These are phyloP conservation scores for Sitophilus oryzae DNA, from an alignment of 1,140 invertebrate genomes.

Conservation along the genomic window DNA sequence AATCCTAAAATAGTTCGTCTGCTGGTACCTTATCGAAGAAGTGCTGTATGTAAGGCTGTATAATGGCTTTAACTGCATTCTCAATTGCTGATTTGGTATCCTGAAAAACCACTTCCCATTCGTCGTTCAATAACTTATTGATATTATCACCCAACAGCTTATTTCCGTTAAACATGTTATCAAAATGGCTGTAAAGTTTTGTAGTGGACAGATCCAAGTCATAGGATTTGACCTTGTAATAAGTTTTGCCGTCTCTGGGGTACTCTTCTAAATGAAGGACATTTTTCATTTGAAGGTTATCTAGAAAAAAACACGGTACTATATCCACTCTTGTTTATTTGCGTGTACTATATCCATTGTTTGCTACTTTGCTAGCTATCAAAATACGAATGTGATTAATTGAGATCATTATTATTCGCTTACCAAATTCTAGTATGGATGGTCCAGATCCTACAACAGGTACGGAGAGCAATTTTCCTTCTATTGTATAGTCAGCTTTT, in stretches of 20 bases:
- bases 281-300: not conserved
- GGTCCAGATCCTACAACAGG: not conserved
- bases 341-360: too few relatives aligned
- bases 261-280: not conserved
- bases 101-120: slow-evolving; percentile 41
- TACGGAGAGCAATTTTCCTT: not conserved
- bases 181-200: slow-evolving; percentile 20
- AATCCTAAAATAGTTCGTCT: not conserved
- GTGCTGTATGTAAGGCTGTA: not conserved
- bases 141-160: slow-evolving; percentile 40
- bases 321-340: too few relatives aligned
- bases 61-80: not conserved
- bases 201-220: not conserved
- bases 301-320: not conserved
- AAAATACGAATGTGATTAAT: not conserved
- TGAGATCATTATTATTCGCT: not conserved
- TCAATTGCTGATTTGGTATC: slow-evolving; percentile 30
- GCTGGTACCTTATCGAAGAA: not conserved
- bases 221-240: not conserved
- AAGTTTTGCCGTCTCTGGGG: not conserved
- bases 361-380: too few relatives aligned
- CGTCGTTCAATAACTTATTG: slow-evolving; percentile 46
- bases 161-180: slow-evolving; percentile 47
- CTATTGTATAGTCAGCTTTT: not conserved
- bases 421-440: not conserved